These are phyloP conservation scores for Zonotrichia leucophrys DNA, from an alignment of 2,113 vertebrate genomes.

Conservation along the genomic window DNA sequence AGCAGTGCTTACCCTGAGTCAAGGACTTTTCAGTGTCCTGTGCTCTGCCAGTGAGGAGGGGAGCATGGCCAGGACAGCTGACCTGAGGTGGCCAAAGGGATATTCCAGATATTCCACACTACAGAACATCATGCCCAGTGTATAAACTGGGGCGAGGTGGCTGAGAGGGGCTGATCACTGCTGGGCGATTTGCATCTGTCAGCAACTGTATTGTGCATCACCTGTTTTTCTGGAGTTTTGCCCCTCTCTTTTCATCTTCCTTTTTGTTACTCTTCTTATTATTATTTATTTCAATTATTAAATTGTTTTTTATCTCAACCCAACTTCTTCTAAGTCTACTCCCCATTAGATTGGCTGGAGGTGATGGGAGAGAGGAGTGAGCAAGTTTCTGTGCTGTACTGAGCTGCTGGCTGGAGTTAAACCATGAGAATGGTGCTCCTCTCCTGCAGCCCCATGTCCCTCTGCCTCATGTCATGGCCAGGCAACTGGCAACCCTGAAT, in stretches of 20 bases:
- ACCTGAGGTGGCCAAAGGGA: background rate
- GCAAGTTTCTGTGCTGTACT: background rate
- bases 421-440: background rate
- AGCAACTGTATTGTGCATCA: background rate
- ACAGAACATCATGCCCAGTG: accelerated
- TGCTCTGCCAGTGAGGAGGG: background rate
- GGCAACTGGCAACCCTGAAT: background rate
- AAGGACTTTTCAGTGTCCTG: background rate
- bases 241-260: background rate
- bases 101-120: background rate
- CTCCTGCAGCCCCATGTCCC: background rate
- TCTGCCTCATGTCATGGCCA: background rate
- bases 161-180: accelerated
- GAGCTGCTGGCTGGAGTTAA: background rate
- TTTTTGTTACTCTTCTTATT: background rate
- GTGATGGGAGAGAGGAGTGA: background rate
- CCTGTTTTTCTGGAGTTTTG: background rate
- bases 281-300: background rate
- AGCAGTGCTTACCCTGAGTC: background rate
- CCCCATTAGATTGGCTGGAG: too few relatives aligned
- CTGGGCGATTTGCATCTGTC: accelerated
- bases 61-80: background rate
- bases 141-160: background rate
- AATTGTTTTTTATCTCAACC: background rate
- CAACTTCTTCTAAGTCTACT: background rate